Evolutionary conservation across 2,113 vertebrate species (phyloP).

Genomic region (Pholis gunnellus): DNA sequence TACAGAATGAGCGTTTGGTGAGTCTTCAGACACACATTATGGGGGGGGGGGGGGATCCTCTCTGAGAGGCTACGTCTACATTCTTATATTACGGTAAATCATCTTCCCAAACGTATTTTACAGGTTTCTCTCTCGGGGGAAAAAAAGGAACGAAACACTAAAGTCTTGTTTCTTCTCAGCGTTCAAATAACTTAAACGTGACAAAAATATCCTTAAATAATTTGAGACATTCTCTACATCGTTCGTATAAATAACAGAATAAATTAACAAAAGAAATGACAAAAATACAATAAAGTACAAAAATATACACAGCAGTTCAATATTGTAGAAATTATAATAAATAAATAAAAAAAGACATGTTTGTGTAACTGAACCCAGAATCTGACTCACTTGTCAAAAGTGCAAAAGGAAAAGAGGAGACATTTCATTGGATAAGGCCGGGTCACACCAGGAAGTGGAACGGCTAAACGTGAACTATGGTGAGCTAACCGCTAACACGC

Average conservation of each 20-base stretch:
- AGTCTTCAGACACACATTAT: conserved; percentile 74
- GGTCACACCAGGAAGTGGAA: conserved; percentile 44
- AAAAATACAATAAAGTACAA: conserved; percentile 88
- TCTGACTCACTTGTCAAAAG: conserved; percentile 53
- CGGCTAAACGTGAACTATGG: neutral
- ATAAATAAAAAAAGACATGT: conserved; percentile 19
- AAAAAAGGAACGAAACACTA: neutral
- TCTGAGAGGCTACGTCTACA: conserved; percentile 92
- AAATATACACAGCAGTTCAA: conserved; percentile 89
- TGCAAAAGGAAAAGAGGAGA: conserved; percentile 59
- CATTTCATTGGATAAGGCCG: conserved; percentile 19
- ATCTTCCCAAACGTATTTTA: conserved; percentile 84
- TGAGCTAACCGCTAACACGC: neutral
- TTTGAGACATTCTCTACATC: conserved; percentile 83
- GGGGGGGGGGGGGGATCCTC: conserved; percentile 77
- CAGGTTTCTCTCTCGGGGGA: conserved; percentile 74
- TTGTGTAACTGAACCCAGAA: conserved; percentile 39
- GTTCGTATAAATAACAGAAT: conserved; percentile 90
- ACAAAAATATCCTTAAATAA: conserved; percentile 83
- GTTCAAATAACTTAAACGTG: conserved; percentile 83
- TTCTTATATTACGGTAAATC: conserved; percentile 91
- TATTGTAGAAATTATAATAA: conserved; percentile 71
- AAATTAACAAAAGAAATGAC: conserved; percentile 78
- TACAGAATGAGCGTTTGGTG: conserved; percentile 86
- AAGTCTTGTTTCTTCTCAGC: neutral